Conservation (phyloP, 2,113 vertebrate species). For the Lepisosteus osseus region DNA sequence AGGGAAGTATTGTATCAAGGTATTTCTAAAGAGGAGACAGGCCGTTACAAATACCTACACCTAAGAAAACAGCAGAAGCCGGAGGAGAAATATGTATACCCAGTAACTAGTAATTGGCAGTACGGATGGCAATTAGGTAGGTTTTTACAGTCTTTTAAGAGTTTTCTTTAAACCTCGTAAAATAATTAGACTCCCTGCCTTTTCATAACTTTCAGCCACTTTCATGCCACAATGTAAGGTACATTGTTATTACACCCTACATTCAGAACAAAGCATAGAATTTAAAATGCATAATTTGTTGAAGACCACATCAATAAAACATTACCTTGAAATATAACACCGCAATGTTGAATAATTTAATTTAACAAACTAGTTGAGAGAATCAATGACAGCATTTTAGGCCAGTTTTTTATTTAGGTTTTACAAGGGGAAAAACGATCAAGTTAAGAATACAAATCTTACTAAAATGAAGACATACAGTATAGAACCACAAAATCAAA, state of each 20-base stretch:
- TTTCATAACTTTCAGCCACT: background rate
- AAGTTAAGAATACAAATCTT: background rate
- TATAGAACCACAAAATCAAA: background rate
- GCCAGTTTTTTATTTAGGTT: background rate
- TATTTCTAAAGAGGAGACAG: constrained; percentile 17
- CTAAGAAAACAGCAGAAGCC: constrained; percentile 13
- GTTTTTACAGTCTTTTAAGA: background rate
- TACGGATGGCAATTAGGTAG: constrained; percentile 20
- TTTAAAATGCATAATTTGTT: too few relatives aligned
- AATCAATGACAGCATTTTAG: too few relatives aligned
- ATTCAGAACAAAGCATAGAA: too few relatives aligned
- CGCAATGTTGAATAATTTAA: too few relatives aligned
- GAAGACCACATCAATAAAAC: too few relatives aligned
- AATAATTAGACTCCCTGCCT: background rate
- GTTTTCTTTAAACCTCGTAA: background rate
- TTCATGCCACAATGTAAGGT: background rate
- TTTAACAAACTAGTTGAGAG: too few relatives aligned
- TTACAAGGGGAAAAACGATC: constrained; percentile 8
- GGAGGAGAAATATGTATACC: constrained; percentile 14
- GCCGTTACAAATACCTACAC: constrained; percentile 11
- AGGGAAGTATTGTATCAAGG: constrained; percentile 8
- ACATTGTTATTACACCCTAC: too few relatives aligned
- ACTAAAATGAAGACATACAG: constrained; percentile 4
- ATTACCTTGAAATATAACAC: too few relatives aligned
- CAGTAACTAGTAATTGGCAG: constrained; percentile 17